Base-by-base conservation (phyloP, 2,113 vertebrate genomes). In the Oryzias javanicus region DNA sequence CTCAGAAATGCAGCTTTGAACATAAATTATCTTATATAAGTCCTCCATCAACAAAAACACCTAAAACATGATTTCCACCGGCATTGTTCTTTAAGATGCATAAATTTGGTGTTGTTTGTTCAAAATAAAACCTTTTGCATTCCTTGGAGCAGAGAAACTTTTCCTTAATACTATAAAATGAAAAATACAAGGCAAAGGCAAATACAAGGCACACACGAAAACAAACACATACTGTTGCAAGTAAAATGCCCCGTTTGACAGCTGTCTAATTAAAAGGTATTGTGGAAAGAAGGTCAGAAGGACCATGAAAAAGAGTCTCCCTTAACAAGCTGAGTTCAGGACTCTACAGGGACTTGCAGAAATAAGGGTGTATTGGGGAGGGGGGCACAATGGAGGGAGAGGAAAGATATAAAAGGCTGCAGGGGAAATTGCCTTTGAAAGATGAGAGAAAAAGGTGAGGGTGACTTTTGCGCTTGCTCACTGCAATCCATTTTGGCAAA, bases 191-290 rank as follows among this genome's bases (percentile, higher is more conserved):
- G 25, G 25, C 25, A 27, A 27, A 27, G 3, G 4, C n/a, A n/a
- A n/a, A n/a, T n/a, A n/a, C n/a, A n/a, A n/a, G 8, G 12, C 13
- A 60, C 62, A 19, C 48, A 44, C 56, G 58, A 16, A 35, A 41
- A 53, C 44, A 49, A 59, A 60, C 17, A 60, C 57, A 70, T 64
- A 44, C 60, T 25, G 56, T 35, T 4, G 49, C 35, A 61, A 78
- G 69, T 64, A 25, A 61, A 73, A 67, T 41, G 46, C 72, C 58
- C 57, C 56, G 55, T 70, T 41, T 72, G 50, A 80, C 80, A 80
- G 71, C 74, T 62, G 83, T 79, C 86, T 86, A 90, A 90, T 90
- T 89, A 90, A 85, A 86, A 78, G 74, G 74, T 66, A 60, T 62
- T 74, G 80, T 61, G 67, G 82, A 74, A 58, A 66, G 76, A 84